These are phyloP conservation scores for Synergus itoensis DNA, from an alignment of 2,888 invertebrate genomes.

Conservation along the genomic window DNA sequence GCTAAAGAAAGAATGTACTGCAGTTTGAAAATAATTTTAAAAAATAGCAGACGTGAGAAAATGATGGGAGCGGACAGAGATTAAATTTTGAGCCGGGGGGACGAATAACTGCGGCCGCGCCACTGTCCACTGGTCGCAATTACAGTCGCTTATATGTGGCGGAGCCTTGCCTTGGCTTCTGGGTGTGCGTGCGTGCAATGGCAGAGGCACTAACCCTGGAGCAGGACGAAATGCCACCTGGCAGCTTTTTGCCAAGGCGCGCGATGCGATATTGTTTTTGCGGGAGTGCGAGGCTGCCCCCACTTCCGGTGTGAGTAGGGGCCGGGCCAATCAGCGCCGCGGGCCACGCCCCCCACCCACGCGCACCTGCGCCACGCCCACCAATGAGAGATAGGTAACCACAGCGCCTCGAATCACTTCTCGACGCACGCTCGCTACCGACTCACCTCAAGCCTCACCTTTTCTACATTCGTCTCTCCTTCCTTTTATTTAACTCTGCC, in stretches of 20 bases:
- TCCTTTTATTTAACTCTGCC: constrained; percentile 42
- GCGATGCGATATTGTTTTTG: constrained; percentile 75
- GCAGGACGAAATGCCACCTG: constrained; percentile 77
- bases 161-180: constrained; percentile 24
- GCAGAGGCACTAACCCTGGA: constrained; percentile 69
- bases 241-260: constrained; percentile 73
- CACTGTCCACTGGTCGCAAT: constrained; percentile 26
- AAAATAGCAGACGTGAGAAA: background rate
- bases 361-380: constrained; percentile 77
- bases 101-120: constrained; percentile 44
- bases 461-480: constrained; percentile 37
- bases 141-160: constrained; percentile 37
- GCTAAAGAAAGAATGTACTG: no score
- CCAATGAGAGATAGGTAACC: constrained; percentile 66
- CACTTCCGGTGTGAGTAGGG: constrained; percentile 67
- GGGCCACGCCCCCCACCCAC: constrained; percentile 76
- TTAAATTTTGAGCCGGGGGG: constrained; percentile 2
- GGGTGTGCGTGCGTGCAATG: constrained; percentile 44
- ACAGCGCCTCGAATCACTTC: constrained; percentile 53
- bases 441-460: constrained; percentile 55
- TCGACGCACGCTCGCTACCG: constrained; percentile 63
- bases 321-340: constrained; percentile 66
- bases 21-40: no score
- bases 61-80: background rate
- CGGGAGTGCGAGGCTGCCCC: constrained; percentile 61